A percentile compares a stretch with the other conserved stretches of the same genome.
phyloP scores from a whole-genome alignment of 2,797 vertebrate genomes.

The Pseudotriccus pelzelni region DNA sequence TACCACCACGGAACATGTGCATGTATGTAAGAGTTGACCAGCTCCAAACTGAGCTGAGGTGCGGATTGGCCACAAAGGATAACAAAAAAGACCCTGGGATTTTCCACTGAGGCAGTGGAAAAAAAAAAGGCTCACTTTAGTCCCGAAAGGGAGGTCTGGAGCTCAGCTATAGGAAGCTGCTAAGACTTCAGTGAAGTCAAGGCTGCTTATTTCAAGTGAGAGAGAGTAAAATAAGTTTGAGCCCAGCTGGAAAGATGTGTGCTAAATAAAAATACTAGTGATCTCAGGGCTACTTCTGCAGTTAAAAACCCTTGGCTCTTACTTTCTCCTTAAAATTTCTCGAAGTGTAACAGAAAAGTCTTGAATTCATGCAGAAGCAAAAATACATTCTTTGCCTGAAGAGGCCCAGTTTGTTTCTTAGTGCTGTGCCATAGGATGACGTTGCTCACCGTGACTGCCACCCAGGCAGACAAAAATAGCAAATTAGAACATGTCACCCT shows the following conservation, averaged over 20 bases:
- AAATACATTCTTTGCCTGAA: not conserved
- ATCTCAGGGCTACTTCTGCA: not conserved
- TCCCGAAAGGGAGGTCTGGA: not conserved
- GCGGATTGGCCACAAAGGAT: not conserved
- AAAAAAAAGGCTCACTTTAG: not conserved
- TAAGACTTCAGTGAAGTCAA: not conserved
- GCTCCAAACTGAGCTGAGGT: not conserved
- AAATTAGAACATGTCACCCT: not conserved
- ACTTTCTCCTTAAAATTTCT: not conserved
- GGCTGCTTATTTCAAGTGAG: not conserved
- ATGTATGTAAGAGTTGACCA: not conserved
- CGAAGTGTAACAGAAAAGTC: not conserved
- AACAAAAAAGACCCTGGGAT: not conserved
- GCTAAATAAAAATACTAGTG: not conserved
- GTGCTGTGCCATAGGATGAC: not conserved
- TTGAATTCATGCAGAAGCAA: not conserved
- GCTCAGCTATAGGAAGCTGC: not conserved
- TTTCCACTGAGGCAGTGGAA: too few relatives aligned
- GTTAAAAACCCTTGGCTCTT: not conserved
- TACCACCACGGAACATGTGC: fast-evolving
- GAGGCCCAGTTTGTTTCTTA: not conserved
- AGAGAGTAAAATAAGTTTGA: not conserved
- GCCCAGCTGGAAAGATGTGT: not conserved
- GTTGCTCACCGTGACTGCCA: not conserved
- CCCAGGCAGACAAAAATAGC: not conserved